Conservation (phyloP, 1,140 invertebrate species). For the Scaptomyza graminum region DNA sequence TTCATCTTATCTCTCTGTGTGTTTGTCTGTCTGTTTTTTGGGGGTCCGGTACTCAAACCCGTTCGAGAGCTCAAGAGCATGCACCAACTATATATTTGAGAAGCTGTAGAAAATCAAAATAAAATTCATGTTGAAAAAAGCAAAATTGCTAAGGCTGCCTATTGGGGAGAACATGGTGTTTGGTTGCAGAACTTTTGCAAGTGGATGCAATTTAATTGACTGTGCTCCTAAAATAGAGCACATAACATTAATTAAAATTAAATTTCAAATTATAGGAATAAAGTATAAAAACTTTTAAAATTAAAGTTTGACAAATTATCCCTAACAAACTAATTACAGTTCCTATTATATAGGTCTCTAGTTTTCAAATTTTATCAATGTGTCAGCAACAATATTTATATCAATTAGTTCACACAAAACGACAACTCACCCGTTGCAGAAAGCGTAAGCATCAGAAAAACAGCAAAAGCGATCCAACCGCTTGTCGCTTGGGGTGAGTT, state of each 20-base stretch:
- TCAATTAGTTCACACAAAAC: conserved; percentile 4
- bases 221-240: not conserved
- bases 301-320: not conserved
- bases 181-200: no score
- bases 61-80: conserved; percentile 5
- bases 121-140: not conserved
- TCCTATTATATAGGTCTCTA: not conserved
- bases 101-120: conserved; percentile 34
- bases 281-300: no score
- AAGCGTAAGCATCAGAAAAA: conserved; percentile 32
- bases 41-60: no score
- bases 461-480: conserved; percentile 33
- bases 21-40: conserved; percentile 4
- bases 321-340: no score
- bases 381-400: not conserved
- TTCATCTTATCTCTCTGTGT: conserved; percentile 15
- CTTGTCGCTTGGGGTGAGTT: conserved; percentile 13
- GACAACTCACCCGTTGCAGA: conserved; percentile 54
- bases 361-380: no score
- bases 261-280: no score
- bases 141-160: conserved; percentile 24
- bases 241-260: no score
- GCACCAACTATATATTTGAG: conserved; percentile 52
- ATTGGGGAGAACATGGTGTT: not conserved
- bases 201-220: conserved; percentile 3